Evolutionary conservation across 2,888 invertebrate genomes (phyloP).

Genomic region (Elaeidobius kamerunicus): DNA sequence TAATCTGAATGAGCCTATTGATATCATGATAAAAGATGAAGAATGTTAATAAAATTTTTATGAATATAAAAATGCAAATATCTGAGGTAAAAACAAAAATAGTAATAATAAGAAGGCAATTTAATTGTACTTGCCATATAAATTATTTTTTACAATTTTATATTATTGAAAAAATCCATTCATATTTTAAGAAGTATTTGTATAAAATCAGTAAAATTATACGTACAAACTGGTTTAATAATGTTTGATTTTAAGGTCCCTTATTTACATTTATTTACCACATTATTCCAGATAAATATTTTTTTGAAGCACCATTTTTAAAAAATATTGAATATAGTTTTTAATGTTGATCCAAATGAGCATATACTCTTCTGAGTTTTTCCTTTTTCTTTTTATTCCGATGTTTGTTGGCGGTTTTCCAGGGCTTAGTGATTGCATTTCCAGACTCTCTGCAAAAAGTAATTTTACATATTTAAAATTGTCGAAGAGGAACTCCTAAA

Average conservation of each 20-base stretch:
- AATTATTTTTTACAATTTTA: not conserved
- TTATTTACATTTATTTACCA: not conserved
- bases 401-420: constrained; percentile 81
- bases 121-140: not conserved
- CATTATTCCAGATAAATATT: too few species aligned
- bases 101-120: not conserved
- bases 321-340: not conserved
- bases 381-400: constrained; percentile 88
- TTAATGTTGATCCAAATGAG: constrained; percentile 79
- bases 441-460: constrained; percentile 8
- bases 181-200: not conserved
- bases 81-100: not conserved
- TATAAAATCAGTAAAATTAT: too few species aligned
- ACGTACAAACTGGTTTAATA: too few species aligned
- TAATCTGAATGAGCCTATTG: too few species aligned
- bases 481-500: too few species aligned
- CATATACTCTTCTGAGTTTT: constrained; percentile 83
- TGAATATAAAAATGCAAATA: not conserved
- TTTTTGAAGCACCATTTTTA: not conserved
- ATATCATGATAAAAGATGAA: too few species aligned
- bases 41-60: not conserved
- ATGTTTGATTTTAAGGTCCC: not conserved
- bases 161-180: not conserved
- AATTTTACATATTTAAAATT: too few species aligned
- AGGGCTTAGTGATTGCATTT: constrained; percentile 56